phyloP scores from a whole-genome alignment of 2,797 vertebrate species.

The Melopsittacus undulatus region DNA sequence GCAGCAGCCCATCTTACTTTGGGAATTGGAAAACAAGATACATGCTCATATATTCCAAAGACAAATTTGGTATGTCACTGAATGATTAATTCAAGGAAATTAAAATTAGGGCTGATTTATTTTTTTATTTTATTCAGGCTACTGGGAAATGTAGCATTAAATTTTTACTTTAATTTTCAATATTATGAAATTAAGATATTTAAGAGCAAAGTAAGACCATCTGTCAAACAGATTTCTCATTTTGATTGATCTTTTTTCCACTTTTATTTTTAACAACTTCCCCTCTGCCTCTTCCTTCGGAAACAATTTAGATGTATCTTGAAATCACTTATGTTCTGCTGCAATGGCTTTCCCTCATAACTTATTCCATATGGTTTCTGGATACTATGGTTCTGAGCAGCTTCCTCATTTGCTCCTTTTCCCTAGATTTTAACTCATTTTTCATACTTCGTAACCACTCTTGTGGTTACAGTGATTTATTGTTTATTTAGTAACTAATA shows the following conservation, averaged over 20 bases:
- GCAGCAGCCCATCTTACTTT: not conserved
- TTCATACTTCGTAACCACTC: not conserved
- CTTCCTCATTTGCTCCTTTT: slow-evolving; percentile 8
- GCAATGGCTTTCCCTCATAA: slow-evolving; percentile 37
- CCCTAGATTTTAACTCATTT: slow-evolving; percentile 18
- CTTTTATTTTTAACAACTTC: slow-evolving; percentile 28
- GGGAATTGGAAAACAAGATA: not conserved
- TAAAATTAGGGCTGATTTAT: not conserved
- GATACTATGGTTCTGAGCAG: slow-evolving; percentile 2
- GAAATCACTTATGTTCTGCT: slow-evolving; percentile 38
- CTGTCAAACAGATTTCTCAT: slow-evolving; percentile 46
- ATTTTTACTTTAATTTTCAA: slow-evolving; percentile 37
- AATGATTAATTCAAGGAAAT: not conserved
- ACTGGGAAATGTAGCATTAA: not conserved
- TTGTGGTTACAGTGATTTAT: not conserved
- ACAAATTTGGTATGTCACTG: not conserved
- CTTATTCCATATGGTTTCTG: slow-evolving; percentile 58
- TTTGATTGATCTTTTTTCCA: slow-evolving; percentile 57
- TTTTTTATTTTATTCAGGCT: not conserved
- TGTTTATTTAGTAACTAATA: not conserved
- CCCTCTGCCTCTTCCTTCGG: not conserved
- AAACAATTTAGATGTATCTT: slow-evolving; percentile 59
- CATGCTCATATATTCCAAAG: not conserved
- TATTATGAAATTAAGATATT: slow-evolving; percentile 11
- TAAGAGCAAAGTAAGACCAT: slow-evolving; percentile 24